These are phyloP conservation scores for Eupithecia tripunctaria DNA, from an alignment of 2,888 invertebrate genomes.

Conservation along the genomic window DNA sequence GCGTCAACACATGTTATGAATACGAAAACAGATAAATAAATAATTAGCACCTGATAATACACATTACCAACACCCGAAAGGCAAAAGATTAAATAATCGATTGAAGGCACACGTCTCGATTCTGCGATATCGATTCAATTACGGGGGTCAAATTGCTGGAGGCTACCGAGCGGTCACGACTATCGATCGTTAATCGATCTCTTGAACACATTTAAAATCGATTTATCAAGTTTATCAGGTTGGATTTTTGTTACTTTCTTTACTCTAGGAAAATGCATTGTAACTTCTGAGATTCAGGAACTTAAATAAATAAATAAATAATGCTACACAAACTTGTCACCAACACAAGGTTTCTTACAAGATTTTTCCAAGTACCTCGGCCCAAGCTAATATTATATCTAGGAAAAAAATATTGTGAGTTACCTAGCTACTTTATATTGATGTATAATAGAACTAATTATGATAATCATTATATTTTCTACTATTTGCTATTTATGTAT, in stretches of 20 bases:
- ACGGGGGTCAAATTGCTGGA: slow-evolving; percentile 34
- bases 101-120: slow-evolving; percentile 22
- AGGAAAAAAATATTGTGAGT: too few relatives aligned
- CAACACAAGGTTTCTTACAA: too few relatives aligned
- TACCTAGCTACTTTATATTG: background rate
- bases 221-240: slow-evolving; percentile 29
- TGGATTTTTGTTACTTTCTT: background rate
- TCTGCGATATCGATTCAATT: slow-evolving; percentile 33
- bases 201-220: slow-evolving; percentile 41
- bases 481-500: background rate
- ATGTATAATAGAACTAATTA: background rate
- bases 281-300: too few relatives aligned
- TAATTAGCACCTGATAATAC: slow-evolving; percentile 9
- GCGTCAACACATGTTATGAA: slow-evolving; percentile 2
- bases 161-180: slow-evolving; percentile 39
- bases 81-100: slow-evolving; percentile 20
- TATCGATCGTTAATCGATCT: slow-evolving; percentile 38
- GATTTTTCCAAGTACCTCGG: too few relatives aligned
- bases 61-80: slow-evolving; percentile 13
- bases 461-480: background rate
- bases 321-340: too few relatives aligned
- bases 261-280: background rate
- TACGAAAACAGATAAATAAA: slow-evolving; percentile 8
- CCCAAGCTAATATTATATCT: too few relatives aligned
- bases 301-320: too few relatives aligned